Evolutionary conservation across 2,113 vertebrate species (phyloP).

Genomic region (Recurvirostra avosetta): DNA sequence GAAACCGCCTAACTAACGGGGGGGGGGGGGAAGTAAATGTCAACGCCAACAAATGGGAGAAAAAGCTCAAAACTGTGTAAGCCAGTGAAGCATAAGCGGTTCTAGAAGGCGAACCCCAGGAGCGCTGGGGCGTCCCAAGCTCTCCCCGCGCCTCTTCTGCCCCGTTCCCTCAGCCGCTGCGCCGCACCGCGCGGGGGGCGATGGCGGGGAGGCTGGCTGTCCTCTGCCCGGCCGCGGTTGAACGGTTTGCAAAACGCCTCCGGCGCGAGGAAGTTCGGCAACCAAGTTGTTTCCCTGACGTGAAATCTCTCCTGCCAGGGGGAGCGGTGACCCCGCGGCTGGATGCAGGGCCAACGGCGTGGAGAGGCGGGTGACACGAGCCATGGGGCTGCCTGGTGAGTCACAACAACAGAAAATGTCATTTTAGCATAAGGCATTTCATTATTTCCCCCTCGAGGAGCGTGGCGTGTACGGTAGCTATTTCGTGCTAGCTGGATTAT

Average conservation of each 20-base stretch:
- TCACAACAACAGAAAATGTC: neutral
- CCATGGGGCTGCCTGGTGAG: neutral
- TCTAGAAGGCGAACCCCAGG: neutral
- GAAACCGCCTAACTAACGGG: neutral
- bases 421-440: neutral
- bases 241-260: neutral
- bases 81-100: neutral
- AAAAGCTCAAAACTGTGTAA: neutral
- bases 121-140: neutral
- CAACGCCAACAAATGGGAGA: fast-evolving
- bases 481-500: neutral
- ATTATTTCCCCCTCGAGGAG: neutral
- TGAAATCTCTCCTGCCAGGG: neutral
- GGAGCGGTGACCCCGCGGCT: neutral
- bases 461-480: neutral
- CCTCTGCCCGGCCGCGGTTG: neutral
- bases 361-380: neutral
- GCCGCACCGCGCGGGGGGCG: neutral
- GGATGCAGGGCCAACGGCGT: neutral
- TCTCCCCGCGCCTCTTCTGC: neutral
- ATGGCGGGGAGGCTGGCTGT: neutral
- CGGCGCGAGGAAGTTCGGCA: neutral
- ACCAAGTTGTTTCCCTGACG: neutral
- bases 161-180: neutral
- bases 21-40: neutral